Evolutionary conservation across 1,140 invertebrate species (phyloP), one percentile per base, ranked within the genome.

Genomic region (Rhyzopertha dominica): DNA sequence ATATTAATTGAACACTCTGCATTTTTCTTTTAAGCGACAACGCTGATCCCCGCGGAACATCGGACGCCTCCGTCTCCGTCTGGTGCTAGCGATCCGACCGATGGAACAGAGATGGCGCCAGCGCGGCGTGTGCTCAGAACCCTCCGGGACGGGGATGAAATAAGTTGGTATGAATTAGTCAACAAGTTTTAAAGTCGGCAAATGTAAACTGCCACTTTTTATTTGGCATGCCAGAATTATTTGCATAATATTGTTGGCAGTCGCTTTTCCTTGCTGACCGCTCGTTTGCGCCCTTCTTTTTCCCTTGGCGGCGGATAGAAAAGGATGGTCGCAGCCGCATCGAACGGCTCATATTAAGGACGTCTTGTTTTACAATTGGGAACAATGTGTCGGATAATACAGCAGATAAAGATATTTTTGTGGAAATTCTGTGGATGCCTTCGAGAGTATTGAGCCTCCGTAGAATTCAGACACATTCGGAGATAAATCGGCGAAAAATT

Each of bases 191-290:
- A 59, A 54, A 61, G 54, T 58, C 58, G 47, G 51, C 51, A 49
- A 58, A 59, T 58, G 56, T 62, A 60, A 59, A 62, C 60, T 62
- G 60, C 59, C 56, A 62, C 60, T 60, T 62, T 58, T 62, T 60
- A 60, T 55, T 59, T 50, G 50, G 47, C 47, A 49, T 49, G 54
- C 56, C 40, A 36, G 53, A 56, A 56, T 58, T 62, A 60, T 62
- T 62, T 62, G 58, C 60, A 62, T 62, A 62, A 62, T 54, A 51
- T 56, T 53, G 54, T 54, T 51, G 23, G 32, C 45, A 37, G 23
- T 25, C 23, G 29, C 32, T 37, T 35, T 35, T 25, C 12, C 40
- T 32, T 28, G 17, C 26, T 40, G 31, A 19, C 28, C 39, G 41
- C 36, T 41, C 41, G 41, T 38, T 39, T 29, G 35, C 39, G 37